phyloP scores from a whole-genome alignment of 2,797 vertebrate species.

The Cynopterus sphinx region DNA sequence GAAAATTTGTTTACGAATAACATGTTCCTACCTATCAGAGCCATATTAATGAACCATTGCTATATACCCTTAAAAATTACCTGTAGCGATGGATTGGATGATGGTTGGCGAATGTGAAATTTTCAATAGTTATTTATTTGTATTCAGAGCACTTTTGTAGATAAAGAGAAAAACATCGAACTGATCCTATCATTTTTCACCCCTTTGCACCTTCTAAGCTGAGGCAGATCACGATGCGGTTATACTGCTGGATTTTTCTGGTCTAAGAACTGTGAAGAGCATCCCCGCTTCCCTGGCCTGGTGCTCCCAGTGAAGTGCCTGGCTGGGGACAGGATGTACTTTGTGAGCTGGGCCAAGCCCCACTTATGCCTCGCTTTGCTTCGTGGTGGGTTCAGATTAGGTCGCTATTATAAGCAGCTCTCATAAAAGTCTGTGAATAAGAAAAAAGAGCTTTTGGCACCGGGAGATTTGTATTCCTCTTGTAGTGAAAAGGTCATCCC shows the following conservation, averaged over 20 bases:
- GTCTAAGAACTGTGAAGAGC: not conserved
- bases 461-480: not conserved
- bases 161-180: not conserved
- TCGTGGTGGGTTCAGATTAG: not conserved
- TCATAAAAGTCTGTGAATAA: not conserved
- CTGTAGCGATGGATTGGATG: not conserved
- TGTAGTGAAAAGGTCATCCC: not conserved
- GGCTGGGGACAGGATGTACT: not conserved
- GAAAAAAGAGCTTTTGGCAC: not conserved
- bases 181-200: not conserved
- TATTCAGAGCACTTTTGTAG: not conserved
- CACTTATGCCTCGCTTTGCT: not conserved
- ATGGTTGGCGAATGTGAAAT: not conserved
- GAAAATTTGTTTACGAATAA: not conserved
- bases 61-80: not conserved
- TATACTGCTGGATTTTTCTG: not conserved
- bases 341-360: not conserved
- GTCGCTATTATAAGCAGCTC: not conserved
- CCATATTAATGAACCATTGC: not conserved
- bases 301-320: not conserved
- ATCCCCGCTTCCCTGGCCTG: not conserved
- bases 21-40: not conserved
- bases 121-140: not conserved
- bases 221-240: accelerated
- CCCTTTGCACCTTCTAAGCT: not conserved